Conservation (phyloP, 2,113 vertebrate genomes). For the Alligator sinensis region DNA sequence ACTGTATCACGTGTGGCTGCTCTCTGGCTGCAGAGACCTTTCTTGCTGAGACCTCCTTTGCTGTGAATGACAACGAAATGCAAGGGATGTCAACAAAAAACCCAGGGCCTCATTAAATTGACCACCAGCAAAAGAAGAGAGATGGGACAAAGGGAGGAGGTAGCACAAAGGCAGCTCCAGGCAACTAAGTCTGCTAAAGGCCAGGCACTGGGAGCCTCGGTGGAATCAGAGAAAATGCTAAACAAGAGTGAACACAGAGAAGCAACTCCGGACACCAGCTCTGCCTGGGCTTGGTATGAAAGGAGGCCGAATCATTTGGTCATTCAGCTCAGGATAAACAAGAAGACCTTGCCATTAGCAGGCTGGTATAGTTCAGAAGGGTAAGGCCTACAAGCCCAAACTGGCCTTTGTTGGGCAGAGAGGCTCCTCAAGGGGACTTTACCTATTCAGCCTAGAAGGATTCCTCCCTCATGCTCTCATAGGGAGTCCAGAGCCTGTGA, state of each 20-base stretch:
- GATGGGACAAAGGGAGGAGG: neutral
- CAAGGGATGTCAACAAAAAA: neutral
- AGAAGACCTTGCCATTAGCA: no score
- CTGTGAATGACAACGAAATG: fast-evolving
- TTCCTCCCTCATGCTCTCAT: neutral
- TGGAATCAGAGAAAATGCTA: neutral
- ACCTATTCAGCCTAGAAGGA: neutral
- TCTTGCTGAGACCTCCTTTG: neutral
- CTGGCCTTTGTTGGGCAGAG: neutral
- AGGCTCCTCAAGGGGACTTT: neutral
- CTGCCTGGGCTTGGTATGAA: neutral
- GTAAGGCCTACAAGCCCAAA: neutral
- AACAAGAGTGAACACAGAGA: neutral
- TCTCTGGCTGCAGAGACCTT: neutral
- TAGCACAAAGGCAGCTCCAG: neutral
- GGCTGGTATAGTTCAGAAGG: neutral
- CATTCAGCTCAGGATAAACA: no score
- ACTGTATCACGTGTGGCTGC: neutral
- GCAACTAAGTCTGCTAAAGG: fast-evolving
- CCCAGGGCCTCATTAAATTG: neutral
- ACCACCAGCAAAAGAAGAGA: neutral
- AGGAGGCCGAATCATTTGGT: no score
- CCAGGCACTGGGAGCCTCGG: neutral
- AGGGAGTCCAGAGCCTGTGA: neutral
- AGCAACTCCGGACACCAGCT: neutral